Base-by-base conservation (phyloP, 2,113 vertebrate genomes). In the Vicugna pacos region DNA sequence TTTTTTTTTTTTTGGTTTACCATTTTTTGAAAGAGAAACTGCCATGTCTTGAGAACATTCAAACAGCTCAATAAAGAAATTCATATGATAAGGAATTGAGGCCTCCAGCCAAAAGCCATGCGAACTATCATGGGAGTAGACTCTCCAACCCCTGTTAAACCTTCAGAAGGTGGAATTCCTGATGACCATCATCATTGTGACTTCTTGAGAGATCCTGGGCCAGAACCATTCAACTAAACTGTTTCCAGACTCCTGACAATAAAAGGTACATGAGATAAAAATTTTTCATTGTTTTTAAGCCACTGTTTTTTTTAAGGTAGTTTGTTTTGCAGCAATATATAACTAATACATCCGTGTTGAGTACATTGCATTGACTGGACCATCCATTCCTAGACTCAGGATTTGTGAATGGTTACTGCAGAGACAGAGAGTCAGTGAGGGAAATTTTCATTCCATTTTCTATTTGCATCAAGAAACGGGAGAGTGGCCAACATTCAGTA, bases 401-500 rank as follows among this genome's bases (percentile, higher is more conserved):
- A 42, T 72, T 64, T 64, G 28, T 92, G 42, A 79, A 80, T 22
- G n/a, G 5, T 69, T 89, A 73, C 48, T 60, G 17, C 16, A 17
- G n/a, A 62, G 26, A 26, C 8, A 2, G 8, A 72, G 26, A 82
- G 8, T 65, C 26, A 67, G 3, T 32, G 46, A 85, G 50, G 14
- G 60, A 52, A 14, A 52, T 24, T 83, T 87, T 89, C 5, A 26
- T 89, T 93, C 62, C 8, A 65, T 89, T 95, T 97, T 80, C 35
- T 38, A 12, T 60, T 89, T 96, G 86, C 30, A 87, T 17, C 80
- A 76, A 52, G 64, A 50, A 76, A 4, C n/a, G 56, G 38, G 30
- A 95, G 42, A 81, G 17, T 69, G n/a, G 89, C 90, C 88, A 95
- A 28, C 24, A 90, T 92, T 26, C 15, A 70, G 58, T 69, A 86